phyloP scores from a whole-genome alignment of 2,888 invertebrate species.

The Tetragonisca angustula region DNA sequence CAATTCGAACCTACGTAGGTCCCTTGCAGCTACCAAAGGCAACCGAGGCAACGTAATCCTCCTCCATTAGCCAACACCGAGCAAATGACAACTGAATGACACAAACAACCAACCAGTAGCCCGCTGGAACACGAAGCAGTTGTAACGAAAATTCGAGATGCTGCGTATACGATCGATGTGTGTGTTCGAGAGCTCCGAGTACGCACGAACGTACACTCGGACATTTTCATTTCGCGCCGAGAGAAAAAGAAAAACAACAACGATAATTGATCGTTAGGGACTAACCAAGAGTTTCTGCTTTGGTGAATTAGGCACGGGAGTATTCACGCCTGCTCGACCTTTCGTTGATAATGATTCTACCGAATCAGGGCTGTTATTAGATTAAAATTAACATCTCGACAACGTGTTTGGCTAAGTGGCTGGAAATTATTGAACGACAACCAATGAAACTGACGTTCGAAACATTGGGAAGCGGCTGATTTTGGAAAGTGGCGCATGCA shows the following conservation, averaged over 20 bases:
- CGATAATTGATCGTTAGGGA: constrained; percentile 54
- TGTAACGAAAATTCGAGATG: background rate
- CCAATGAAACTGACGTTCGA: background rate
- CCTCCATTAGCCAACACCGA: background rate
- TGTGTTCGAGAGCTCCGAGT: background rate
- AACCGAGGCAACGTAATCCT: background rate
- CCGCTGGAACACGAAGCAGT: too few species aligned
- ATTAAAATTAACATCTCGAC: background rate
- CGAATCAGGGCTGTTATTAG: background rate
- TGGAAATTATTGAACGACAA: constrained; percentile 3
- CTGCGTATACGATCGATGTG: background rate
- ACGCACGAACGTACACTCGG: background rate
- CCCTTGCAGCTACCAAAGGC: background rate
- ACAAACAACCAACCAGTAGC: background rate
- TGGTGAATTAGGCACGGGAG: background rate
- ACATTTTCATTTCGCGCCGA: constrained; percentile 19
- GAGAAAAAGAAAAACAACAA: background rate
- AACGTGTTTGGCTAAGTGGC: background rate
- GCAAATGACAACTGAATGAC: background rate
- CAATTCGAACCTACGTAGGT: too few species aligned
- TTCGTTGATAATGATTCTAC: constrained; percentile 19
- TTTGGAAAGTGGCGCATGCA: background rate
- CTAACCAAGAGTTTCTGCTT: constrained; percentile 49
- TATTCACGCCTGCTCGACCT: background rate
- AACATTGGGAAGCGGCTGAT: too few species aligned